phyloP scores from a whole-genome alignment of 2,113 vertebrate genomes.

The Gnathonemus echidnorhynchus region DNA sequence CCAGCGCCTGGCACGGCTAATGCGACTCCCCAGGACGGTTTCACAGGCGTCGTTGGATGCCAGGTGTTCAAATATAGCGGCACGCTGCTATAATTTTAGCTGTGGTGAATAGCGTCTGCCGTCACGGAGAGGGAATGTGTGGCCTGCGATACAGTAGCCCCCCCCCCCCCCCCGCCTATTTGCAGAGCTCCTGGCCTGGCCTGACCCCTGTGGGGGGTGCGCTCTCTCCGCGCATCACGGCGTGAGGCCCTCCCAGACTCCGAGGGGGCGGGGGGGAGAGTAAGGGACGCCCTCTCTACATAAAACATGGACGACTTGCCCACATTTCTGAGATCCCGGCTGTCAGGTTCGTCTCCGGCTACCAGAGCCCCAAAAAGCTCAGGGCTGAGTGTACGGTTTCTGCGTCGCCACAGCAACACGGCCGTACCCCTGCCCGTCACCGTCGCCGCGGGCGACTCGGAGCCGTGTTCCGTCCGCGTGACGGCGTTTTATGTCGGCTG shows the following conservation, averaged over 20 bases:
- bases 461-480: constrained; percentile 35
- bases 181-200: background rate
- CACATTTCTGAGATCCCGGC: background rate
- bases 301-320: background rate
- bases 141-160: background rate
- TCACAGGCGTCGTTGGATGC: background rate
- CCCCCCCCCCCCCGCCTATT: background rate
- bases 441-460: constrained; percentile 22
- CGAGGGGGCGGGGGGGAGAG: background rate
- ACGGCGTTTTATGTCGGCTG: constrained; percentile 29
- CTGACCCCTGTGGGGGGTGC: background rate
- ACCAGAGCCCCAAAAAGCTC: background rate
- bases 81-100: constrained; percentile 4
- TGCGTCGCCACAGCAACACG: background rate
- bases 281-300: background rate
- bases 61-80: constrained; percentile 1
- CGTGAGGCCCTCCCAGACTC: background rate
- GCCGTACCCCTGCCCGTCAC: background rate
- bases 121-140: background rate
- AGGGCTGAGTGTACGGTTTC: background rate
- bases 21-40: background rate
- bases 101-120: background rate
- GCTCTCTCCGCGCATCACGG: too few relatives aligned
- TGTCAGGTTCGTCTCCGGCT: background rate
- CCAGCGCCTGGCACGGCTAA: background rate